phyloP scores from a whole-genome alignment of 2,797 vertebrate genomes.

The Crenuchus spilurus region DNA sequence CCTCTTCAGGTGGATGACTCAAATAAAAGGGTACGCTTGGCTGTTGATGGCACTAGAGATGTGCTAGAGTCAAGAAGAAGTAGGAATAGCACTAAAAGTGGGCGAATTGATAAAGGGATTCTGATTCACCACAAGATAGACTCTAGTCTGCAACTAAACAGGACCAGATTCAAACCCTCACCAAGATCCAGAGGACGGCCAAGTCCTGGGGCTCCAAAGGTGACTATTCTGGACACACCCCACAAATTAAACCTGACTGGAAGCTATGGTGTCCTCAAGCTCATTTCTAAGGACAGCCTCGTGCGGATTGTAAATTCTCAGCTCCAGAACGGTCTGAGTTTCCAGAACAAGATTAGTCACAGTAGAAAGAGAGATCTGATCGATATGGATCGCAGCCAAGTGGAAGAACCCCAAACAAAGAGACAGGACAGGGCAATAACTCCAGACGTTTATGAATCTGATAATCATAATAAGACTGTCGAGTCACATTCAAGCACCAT shows the following conservation, averaged over 20 bases:
- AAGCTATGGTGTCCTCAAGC: slow-evolving; percentile 74
- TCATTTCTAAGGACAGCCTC: slow-evolving; percentile 77
- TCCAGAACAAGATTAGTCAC: slow-evolving; percentile 72
- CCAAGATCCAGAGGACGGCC: slow-evolving; percentile 35
- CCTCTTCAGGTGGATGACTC: slow-evolving; percentile 63
- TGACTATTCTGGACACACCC: slow-evolving; percentile 60
- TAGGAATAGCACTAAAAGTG: slow-evolving; percentile 71
- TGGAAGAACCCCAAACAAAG: slow-evolving; percentile 66
- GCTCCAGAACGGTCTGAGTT: slow-evolving; percentile 71
- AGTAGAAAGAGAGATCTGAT: slow-evolving; percentile 82
- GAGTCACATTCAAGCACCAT: slow-evolving; percentile 67
- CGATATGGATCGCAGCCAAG: slow-evolving; percentile 75
- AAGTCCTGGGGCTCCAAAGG: slow-evolving; percentile 66
- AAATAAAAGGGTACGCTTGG: slow-evolving; percentile 48
- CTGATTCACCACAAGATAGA: slow-evolving; percentile 68
- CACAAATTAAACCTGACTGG: slow-evolving; percentile 76
- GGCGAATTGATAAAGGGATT: slow-evolving; percentile 64
- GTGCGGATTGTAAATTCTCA: slow-evolving; percentile 79
- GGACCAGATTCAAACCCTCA: slow-evolving; percentile 62
- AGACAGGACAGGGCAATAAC: slow-evolving; percentile 69
- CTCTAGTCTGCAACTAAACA: slow-evolving; percentile 67
- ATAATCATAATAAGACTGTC: slow-evolving; percentile 66
- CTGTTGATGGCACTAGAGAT: slow-evolving; percentile 56
- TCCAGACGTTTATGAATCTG: slow-evolving; percentile 65
- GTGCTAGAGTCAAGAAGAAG: slow-evolving; percentile 64